Percentiles rank a stretch among this genome's conserved stretches.
phyloP scores from a whole-genome alignment of 2,888 invertebrate genomes.

The Nymphalis urticae region DNA sequence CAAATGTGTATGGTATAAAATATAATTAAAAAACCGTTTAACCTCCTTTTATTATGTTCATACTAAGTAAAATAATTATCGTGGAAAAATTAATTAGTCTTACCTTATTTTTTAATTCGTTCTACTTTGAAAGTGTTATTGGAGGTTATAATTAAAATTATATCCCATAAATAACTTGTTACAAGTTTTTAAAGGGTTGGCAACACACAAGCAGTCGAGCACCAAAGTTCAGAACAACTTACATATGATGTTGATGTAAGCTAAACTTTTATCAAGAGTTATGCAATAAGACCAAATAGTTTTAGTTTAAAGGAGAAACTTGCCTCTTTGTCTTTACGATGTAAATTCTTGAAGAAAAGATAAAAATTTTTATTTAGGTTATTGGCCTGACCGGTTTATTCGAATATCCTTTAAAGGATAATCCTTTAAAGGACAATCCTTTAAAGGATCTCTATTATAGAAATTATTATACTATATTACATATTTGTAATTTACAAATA shows the following conservation, averaged over 20 bases:
- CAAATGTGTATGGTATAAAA: not conserved
- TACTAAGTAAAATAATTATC: not conserved
- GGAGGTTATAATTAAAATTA: slow-evolving; percentile 7
- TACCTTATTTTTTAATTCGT: slow-evolving; percentile 1
- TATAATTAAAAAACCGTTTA: not conserved
- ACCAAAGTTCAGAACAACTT: slow-evolving; percentile 17
- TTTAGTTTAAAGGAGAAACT: slow-evolving; percentile 19
- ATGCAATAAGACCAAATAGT: slow-evolving; percentile 21
- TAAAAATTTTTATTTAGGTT: slow-evolving; percentile 8
- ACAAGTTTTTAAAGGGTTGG: slow-evolving; percentile 13
- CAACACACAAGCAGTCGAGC: slow-evolving; percentile 6
- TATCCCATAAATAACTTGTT: not conserved
- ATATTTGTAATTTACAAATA: not conserved
- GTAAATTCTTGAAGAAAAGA: slow-evolving; percentile 13
- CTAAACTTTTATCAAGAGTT: slow-evolving; percentile 19
- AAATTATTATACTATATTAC: not conserved
- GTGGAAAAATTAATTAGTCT: not conserved
- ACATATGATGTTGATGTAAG: slow-evolving; percentile 23
- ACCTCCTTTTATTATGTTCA: not conserved
- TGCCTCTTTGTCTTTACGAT: slow-evolving; percentile 14
- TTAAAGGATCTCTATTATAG: not conserved
- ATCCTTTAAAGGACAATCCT: not conserved
- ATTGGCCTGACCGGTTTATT: not conserved
- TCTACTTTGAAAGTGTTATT: not conserved
- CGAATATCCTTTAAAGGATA: not conserved